Base-by-base conservation (phyloP, 2,797 vertebrate genomes). In the Meriones psammophilus region DNA sequence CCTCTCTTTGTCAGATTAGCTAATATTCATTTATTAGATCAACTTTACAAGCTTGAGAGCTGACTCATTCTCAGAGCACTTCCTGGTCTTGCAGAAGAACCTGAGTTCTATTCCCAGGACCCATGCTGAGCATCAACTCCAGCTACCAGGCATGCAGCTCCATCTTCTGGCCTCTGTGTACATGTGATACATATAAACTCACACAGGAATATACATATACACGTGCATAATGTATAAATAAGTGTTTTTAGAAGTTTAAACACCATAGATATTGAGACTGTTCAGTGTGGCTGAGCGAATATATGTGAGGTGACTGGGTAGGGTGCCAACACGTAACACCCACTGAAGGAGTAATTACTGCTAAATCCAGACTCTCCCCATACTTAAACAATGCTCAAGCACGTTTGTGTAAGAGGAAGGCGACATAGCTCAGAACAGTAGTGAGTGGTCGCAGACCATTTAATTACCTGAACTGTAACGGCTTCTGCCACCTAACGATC, bases 271-370 rank as follows among this genome's bases (percentile, higher is more conserved):
- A 88, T 39, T 86, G 42, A 90, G 3, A 76, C 78, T 80, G 10
- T 66, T 58, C 76, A 89, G 36, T 73, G 5, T 76, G 20, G 0
- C 46, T 92, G n/a, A 93, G 17, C 17, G 10, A 6, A 26, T 24
- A 54, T 80, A 42, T 30, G 39, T 76, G 64, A 79, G 78, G 33
- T 74, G 62, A 80, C 50, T 80, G 54, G 13, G 76, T 88, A 7
- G 46, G 22, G 76, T 94, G 9, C 28, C 83, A 94, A 88, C 90
- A 94, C 88, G 3, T 68, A 58, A 91, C 2, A 85, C 15, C 58
- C 73, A 84, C 74, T 73, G 92, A 83, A 80, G 54, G 14, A 66
- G 3, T 56, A 90, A 26, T 46, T 71, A 30, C 22, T 56, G 1
- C 84, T 60, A 88, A 91, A 90, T 92, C 89, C 39, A 50, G 20